A percentile compares a stretch with the other conserved stretches of the same genome.
These are phyloP conservation scores for Zapornia atra DNA, from an alignment of 2,113 vertebrate species.

Conservation along the genomic window DNA sequence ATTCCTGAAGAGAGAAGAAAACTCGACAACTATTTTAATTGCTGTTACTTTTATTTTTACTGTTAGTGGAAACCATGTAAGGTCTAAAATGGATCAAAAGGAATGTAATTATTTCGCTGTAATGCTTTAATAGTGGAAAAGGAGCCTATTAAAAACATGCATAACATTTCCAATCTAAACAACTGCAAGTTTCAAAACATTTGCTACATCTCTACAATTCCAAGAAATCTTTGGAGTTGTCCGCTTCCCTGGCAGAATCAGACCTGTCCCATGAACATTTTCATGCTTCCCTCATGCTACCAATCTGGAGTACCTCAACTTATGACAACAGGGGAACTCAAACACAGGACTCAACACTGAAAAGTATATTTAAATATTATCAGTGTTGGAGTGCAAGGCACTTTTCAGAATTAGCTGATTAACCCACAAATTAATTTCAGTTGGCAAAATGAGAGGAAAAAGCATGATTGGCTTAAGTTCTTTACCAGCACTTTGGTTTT, in stretches of 20 bases:
- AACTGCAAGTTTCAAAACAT: conserved; percentile 43
- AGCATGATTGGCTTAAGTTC: not conserved
- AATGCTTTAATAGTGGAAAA: conserved; percentile 23
- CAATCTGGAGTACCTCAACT: not conserved
- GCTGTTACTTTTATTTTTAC: conserved; percentile 8
- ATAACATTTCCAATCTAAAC: conserved; percentile 29
- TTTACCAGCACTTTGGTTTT: not conserved
- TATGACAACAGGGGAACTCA: not conserved
- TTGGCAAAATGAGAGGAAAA: not conserved
- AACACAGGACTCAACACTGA: not conserved
- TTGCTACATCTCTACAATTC: conserved; percentile 33
- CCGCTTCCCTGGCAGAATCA: not conserved
- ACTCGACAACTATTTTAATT: not conserved
- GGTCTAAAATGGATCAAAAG: not conserved
- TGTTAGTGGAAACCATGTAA: not conserved
- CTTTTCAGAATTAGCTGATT: not conserved
- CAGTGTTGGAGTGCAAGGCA: not conserved
- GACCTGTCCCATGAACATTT: not conserved
- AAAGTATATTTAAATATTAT: not conserved
- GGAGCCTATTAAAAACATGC: not conserved
- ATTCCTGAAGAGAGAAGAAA: not conserved
- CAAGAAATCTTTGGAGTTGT: not conserved
- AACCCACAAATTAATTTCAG: not conserved
- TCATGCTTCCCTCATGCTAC: not conserved
- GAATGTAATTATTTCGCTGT: conserved; percentile 30